Percentiles rank a stretch among this genome's conserved stretches.
These are phyloP conservation scores for Acleris emargana DNA, from an alignment of 2,888 invertebrate genomes.

Conservation along the genomic window DNA sequence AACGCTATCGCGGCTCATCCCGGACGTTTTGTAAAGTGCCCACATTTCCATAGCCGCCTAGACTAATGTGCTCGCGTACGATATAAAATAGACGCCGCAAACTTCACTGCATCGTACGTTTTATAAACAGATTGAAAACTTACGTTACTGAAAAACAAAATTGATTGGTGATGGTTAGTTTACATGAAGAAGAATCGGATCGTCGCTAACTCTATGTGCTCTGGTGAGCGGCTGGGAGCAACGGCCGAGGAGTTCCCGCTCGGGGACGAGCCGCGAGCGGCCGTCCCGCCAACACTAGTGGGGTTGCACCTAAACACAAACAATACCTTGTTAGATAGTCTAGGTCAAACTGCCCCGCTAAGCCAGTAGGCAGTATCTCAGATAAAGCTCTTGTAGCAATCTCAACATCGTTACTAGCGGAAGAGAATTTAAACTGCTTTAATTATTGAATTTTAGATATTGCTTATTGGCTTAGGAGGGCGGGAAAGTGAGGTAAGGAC, in stretches of 20 bases:
- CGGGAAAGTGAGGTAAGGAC: too few species aligned
- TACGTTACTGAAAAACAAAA: slow-evolving; percentile 51
- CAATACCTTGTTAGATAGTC: slow-evolving; percentile 7
- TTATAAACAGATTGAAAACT: slow-evolving; percentile 6
- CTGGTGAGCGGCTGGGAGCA: slow-evolving; percentile 48
- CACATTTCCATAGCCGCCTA: slow-evolving; percentile 68
- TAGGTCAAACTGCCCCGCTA: too few species aligned
- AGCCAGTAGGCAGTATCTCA: too few species aligned
- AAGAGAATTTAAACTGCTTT: too few species aligned
- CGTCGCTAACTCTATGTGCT: slow-evolving; percentile 47
- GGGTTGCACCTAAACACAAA: slow-evolving; percentile 69
- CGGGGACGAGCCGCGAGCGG: slow-evolving; percentile 46
- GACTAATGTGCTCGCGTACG: slow-evolving; percentile 54
- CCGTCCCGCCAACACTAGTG: slow-evolving; percentile 68
- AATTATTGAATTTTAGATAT: too few species aligned
- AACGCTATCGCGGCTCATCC: slow-evolving; percentile 82
- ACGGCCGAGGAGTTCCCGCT: slow-evolving; percentile 45
- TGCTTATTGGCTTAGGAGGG: too few species aligned
- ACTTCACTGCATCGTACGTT: slow-evolving; percentile 43
- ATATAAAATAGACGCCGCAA: slow-evolving; percentile 60
- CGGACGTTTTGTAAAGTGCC: slow-evolving; percentile 82
- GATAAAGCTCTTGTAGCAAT: too few species aligned
- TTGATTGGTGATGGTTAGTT: slow-evolving; percentile 57
- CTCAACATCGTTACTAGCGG: too few species aligned
- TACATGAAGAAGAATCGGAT: slow-evolving; percentile 46